Conservation (phyloP, 2,797 vertebrate species). For the Paguma larvata region DNA sequence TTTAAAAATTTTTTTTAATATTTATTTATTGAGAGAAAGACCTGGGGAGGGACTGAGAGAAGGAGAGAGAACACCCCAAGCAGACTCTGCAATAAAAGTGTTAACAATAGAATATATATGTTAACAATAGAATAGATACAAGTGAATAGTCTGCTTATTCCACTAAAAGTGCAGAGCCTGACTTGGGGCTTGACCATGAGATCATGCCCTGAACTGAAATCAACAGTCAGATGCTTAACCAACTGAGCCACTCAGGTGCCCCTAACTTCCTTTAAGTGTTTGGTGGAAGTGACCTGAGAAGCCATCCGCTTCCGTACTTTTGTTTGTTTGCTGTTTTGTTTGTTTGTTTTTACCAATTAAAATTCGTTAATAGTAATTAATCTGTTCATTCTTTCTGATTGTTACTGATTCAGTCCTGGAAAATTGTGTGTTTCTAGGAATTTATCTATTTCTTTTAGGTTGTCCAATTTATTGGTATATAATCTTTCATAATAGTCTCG, state of each 20-base stretch:
- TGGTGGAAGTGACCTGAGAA: background rate
- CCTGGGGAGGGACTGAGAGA: too few species aligned
- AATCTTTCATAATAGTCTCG: background rate
- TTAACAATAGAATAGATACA: too few species aligned
- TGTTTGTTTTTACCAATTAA: background rate
- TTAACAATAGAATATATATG: too few species aligned
- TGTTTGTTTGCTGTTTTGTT: background rate
- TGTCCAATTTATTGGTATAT: background rate
- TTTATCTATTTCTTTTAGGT: background rate
- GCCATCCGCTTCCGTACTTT: background rate
- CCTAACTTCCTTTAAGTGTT: background rate
- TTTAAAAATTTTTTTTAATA: background rate
- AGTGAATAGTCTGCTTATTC: too few species aligned
- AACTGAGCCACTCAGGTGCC: too few species aligned
- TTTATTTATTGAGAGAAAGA: too few species aligned
- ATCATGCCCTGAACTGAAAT: too few species aligned
- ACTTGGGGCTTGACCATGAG: too few species aligned
- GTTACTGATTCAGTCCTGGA: background rate
- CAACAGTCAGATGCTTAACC: too few species aligned
- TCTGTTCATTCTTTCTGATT: background rate
- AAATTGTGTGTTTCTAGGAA: background rate
- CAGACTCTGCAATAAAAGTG: too few species aligned
- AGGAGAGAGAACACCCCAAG: too few species aligned
- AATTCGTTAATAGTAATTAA: background rate
- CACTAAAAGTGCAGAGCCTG: too few species aligned